Conservation (phyloP, 2,797 vertebrate species). For the Sebastes goodei region DNA sequence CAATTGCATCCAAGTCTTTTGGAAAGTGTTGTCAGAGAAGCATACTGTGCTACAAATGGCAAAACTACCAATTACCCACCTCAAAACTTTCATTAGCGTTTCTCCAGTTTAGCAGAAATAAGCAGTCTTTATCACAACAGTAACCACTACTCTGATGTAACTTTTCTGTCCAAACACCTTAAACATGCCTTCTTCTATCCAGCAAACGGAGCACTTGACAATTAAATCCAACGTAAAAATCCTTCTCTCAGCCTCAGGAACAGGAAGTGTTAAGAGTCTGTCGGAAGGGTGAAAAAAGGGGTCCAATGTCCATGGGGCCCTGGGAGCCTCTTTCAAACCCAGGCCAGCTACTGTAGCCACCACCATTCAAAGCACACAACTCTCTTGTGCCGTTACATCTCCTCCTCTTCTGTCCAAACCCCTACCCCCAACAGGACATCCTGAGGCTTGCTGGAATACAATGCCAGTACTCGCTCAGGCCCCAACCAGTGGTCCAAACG, state of each 20-base stretch:
- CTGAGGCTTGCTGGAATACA: conserved; percentile 95
- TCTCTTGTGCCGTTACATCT: conserved; percentile 74
- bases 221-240: background rate
- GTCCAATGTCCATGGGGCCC: conserved; percentile 12
- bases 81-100: background rate
- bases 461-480: conserved; percentile 85
- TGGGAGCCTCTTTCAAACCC: conserved; percentile 20
- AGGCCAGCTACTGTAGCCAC: conserved; percentile 43
- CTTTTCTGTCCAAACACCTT: background rate
- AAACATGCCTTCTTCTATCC: background rate
- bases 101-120: background rate
- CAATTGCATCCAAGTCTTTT: background rate
- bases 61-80: conserved; percentile 37
- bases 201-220: background rate
- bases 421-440: conserved; percentile 92
- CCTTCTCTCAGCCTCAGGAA: background rate
- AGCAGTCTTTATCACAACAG: background rate
- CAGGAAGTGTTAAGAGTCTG: background rate
- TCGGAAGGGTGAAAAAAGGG: background rate
- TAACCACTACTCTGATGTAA: background rate
- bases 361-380: conserved; percentile 50
- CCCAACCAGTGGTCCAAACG: conserved; percentile 76
- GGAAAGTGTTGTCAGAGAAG: background rate
- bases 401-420: conserved; percentile 75
- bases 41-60: background rate